Evolutionary conservation across 2,888 invertebrate species (phyloP).

Genomic region (Bombyx huttoni): DNA sequence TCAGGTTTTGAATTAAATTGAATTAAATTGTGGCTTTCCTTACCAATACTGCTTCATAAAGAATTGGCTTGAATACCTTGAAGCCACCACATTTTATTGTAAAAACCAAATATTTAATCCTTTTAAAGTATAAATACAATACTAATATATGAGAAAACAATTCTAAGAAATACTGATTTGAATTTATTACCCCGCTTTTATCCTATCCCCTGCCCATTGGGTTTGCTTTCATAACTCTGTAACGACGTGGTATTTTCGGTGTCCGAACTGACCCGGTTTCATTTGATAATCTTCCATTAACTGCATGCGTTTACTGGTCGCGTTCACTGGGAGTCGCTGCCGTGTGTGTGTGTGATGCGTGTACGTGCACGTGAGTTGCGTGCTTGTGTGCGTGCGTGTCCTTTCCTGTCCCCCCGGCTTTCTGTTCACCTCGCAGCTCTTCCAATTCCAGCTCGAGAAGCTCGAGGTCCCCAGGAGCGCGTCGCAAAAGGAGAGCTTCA

Average conservation of each 20-base stretch:
- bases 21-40: too few relatives aligned
- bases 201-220: constrained; percentile 39
- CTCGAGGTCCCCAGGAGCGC: constrained; percentile 49
- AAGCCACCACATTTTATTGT: too few relatives aligned
- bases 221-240: constrained; percentile 53
- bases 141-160: background rate
- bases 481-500: constrained; percentile 56
- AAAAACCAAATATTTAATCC: too few relatives aligned
- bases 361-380: constrained; percentile 8
- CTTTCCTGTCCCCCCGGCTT: constrained; percentile 21
- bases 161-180: constrained; percentile 20
- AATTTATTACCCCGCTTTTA: constrained; percentile 32
- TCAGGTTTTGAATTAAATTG: too few relatives aligned
- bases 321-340: constrained; percentile 22
- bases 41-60: too few relatives aligned
- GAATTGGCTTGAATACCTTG: too few relatives aligned
- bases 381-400: constrained; percentile 10
- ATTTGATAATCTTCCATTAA: constrained; percentile 21
- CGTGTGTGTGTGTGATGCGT: constrained; percentile 10
- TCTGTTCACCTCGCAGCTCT: constrained; percentile 63
- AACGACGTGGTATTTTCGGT: constrained; percentile 50
- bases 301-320: constrained; percentile 36
- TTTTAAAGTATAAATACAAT: too few relatives aligned
- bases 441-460: constrained; percentile 73
- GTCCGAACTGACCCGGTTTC: constrained; percentile 26